phyloP scores from a whole-genome alignment of 2,113 vertebrate genomes.

The Balaeniceps rex region DNA sequence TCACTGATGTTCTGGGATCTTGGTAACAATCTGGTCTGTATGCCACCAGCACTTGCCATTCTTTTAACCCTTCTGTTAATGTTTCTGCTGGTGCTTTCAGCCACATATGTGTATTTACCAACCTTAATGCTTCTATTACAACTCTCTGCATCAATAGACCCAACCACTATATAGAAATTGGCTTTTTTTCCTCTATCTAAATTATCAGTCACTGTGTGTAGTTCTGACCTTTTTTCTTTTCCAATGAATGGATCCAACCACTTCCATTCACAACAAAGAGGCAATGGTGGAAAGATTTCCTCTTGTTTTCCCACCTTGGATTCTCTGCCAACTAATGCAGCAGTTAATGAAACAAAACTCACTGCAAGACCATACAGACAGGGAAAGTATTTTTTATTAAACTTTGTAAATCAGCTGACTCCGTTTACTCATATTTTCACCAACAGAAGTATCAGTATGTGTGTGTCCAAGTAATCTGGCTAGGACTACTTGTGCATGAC shows the following conservation, averaged over 20 bases:
- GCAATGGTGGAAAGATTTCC: not conserved
- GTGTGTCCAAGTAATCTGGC: not conserved
- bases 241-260: not conserved
- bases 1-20: not conserved
- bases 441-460: not conserved
- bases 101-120: not conserved
- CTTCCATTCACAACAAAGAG: not conserved
- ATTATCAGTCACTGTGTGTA: not conserved
- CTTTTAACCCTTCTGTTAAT: not conserved
- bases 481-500: not conserved
- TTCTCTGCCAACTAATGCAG: not conserved
- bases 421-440: not conserved
- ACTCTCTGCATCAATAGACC: not conserved
- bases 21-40: not conserved
- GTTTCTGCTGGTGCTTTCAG: not conserved
- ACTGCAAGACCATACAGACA: not conserved
- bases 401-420: not conserved
- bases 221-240: not conserved
- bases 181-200: not conserved
- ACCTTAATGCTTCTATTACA: not conserved
- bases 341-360: not conserved
- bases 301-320: not conserved
- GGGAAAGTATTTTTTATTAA: not conserved
- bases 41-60: not conserved
- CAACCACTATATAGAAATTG: accelerated